Evolutionary conservation across 2,888 invertebrate genomes (phyloP).

Genomic region (Eutolmus rufibarbis): DNA sequence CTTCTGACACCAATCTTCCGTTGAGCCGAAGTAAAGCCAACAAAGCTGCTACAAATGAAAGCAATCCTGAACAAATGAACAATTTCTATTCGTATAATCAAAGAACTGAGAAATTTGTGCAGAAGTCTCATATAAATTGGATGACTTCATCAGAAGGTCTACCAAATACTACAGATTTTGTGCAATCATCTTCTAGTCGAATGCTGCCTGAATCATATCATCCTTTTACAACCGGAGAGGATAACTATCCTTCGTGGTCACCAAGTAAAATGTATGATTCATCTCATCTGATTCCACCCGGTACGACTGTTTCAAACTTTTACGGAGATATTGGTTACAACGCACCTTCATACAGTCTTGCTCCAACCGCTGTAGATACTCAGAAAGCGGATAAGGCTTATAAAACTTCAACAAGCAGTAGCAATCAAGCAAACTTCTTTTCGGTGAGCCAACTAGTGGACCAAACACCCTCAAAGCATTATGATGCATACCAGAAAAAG

Average conservation of each 20-base stretch:
- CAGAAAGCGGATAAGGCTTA: constrained; percentile 44
- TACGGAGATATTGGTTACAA: constrained; percentile 10
- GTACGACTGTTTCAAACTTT: constrained; percentile 61
- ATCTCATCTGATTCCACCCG: constrained; percentile 49
- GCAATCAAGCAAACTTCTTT: constrained; percentile 63
- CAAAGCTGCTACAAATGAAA: neutral
- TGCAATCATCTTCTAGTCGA: neutral
- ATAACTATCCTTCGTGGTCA: constrained; percentile 67
- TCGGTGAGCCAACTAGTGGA: constrained; percentile 73
- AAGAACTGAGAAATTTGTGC: constrained; percentile 39
- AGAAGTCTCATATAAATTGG: constrained; percentile 50
- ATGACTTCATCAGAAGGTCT: constrained; percentile 46
- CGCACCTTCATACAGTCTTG: neutral
- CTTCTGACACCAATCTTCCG: neutral
- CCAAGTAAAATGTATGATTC: constrained; percentile 62
- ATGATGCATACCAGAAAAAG: neutral
- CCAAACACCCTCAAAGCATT: constrained; percentile 52
- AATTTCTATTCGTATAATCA: constrained; percentile 48
- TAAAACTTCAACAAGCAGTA: constrained; percentile 46
- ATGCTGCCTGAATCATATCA: constrained; percentile 40
- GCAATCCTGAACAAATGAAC: constrained; percentile 12
- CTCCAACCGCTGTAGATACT: neutral
- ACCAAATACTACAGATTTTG: neutral
- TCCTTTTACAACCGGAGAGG: constrained; percentile 55
- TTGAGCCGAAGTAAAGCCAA: neutral